phyloP scores from a whole-genome alignment of 2,797 vertebrate species.

The Acanthurus lineatus region DNA sequence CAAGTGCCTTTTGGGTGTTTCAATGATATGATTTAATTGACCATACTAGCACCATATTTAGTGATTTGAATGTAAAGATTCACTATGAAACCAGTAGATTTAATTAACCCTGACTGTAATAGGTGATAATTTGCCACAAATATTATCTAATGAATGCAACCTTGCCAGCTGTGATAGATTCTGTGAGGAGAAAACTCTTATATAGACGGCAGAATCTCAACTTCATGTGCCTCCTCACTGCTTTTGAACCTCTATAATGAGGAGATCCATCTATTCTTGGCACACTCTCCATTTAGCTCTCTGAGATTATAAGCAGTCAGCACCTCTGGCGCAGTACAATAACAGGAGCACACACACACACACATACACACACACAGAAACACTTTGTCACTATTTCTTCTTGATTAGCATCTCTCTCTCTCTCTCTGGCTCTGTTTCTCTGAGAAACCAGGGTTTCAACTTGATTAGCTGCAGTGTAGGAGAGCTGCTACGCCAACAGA shows the following conservation, averaged over 20 bases:
- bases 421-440: conserved; percentile 25
- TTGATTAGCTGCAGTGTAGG: conserved; percentile 70
- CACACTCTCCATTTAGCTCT: conserved; percentile 68
- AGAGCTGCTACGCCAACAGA: conserved; percentile 57
- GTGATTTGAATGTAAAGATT: not conserved
- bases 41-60: not conserved
- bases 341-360: conserved; percentile 28
- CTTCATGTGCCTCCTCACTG: conserved; percentile 18
- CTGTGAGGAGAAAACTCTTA: conserved; percentile 7
- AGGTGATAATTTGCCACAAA: not conserved
- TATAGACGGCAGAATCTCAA: conserved; percentile 20
- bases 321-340: conserved; percentile 50
- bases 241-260: conserved; percentile 64
- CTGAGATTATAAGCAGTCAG: conserved; percentile 66
- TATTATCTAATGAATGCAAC: conserved; percentile 11
- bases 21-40: not conserved
- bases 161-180: conserved; percentile 14
- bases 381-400: conserved; percentile 59
- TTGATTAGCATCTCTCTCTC: conserved; percentile 63
- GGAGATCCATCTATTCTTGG: conserved; percentile 63
- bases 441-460: conserved; percentile 44
- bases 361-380: conserved; percentile 18
- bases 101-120: not conserved
- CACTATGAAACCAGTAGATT: not conserved
- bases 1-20: not conserved